These are phyloP conservation scores for Gobio gobio DNA, from an alignment of 2,113 vertebrate genomes.

Conservation along the genomic window DNA sequence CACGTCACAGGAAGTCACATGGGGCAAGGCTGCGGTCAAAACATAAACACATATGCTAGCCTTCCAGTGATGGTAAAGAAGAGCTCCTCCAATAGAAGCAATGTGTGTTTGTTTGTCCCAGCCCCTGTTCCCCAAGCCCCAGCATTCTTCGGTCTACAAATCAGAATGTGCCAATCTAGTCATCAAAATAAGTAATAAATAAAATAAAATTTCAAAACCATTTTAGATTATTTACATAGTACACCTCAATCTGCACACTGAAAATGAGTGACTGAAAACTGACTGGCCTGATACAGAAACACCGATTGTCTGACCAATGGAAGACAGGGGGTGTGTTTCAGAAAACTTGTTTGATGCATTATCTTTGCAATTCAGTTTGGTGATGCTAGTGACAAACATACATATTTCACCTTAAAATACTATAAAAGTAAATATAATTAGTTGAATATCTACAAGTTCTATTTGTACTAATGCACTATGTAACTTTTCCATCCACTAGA, in stretches of 20 bases:
- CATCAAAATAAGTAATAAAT: neutral
- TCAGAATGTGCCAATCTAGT: neutral
- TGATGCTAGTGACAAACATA: neutral
- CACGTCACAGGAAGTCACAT: conserved; percentile 32
- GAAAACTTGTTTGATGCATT: neutral
- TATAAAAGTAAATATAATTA: neutral
- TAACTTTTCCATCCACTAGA: too few relatives aligned
- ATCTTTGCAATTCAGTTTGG: neutral
- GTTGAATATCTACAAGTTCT: neutral
- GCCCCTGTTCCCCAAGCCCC: neutral
- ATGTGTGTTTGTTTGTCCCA: neutral
- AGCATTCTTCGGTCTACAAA: neutral
- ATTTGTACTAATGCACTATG: too few relatives aligned
- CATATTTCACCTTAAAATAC: neutral
- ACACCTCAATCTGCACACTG: neutral
- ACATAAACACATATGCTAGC: neutral
- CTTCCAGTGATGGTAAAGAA: conserved; percentile 4
- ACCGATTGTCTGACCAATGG: neutral
- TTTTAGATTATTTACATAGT: neutral
- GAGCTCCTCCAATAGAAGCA: neutral
- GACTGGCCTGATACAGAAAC: neutral
- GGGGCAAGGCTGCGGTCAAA: conserved; percentile 12
- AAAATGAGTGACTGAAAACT: neutral
- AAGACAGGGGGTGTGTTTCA: neutral
- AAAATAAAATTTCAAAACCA: neutral